These are phyloP conservation scores for Eremobia ochroleuca DNA, from an alignment of 2,888 invertebrate genomes.

Conservation along the genomic window DNA sequence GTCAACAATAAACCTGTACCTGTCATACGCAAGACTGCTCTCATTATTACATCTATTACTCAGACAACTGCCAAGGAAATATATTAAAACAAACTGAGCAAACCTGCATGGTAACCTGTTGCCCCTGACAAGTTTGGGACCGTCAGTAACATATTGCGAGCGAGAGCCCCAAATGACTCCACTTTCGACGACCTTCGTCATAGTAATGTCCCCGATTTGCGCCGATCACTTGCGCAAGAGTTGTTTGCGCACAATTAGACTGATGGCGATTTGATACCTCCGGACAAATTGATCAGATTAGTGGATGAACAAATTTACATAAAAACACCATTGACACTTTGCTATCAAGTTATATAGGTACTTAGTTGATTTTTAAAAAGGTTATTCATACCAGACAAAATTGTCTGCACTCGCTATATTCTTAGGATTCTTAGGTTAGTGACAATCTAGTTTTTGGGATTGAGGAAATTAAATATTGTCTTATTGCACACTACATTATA, in stretches of 20 bases:
- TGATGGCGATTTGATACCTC: constrained; percentile 53
- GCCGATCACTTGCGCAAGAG: constrained; percentile 68
- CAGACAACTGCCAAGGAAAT: constrained; percentile 58
- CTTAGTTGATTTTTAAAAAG: not conserved
- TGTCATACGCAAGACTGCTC: constrained; percentile 54
- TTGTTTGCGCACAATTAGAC: constrained; percentile 68
- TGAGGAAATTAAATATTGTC: constrained; percentile 1
- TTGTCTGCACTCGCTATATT: not conserved
- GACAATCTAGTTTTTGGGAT: not conserved
- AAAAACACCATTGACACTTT: constrained; percentile 9
- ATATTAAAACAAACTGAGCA: constrained; percentile 52
- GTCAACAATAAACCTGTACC: constrained; percentile 46
- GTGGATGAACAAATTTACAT: constrained; percentile 37
- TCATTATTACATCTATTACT: constrained; percentile 58
- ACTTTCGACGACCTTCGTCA: constrained; percentile 75
- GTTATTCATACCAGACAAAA: not conserved
- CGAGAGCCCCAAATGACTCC: constrained; percentile 69
- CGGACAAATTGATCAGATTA: constrained; percentile 37
- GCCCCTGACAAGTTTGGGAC: constrained; percentile 69
- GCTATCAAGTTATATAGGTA: not conserved
- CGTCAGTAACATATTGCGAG: constrained; percentile 66
- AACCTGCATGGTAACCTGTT: constrained; percentile 56
- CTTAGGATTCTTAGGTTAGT: not conserved
- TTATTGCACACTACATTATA: constrained; percentile 30
- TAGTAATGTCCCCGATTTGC: constrained; percentile 73